Evolutionary conservation across 1,140 invertebrate genomes (phyloP).

Genomic region (Dreissena rostriformis): DNA sequence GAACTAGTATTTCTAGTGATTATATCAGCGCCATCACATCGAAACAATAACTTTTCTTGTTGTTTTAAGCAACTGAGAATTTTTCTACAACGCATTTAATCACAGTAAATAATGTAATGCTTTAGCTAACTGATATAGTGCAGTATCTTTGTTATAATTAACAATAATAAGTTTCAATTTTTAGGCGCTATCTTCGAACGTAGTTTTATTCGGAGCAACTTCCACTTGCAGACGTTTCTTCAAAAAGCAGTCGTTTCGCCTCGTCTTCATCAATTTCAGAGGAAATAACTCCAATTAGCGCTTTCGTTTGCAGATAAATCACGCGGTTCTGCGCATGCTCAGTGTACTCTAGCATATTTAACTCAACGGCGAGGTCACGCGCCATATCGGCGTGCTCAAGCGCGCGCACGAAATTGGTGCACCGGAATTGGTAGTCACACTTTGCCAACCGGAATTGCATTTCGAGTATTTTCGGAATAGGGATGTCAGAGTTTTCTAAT

Average conservation of each 20-base stretch:
- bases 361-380: constrained; percentile 28
- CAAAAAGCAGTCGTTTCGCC: constrained; percentile 26
- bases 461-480: constrained; percentile 61
- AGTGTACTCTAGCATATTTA: constrained; percentile 58
- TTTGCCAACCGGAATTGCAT: constrained; percentile 61
- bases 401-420: constrained; percentile 29
- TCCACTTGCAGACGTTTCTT: constrained; percentile 1
- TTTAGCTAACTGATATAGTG: too few species aligned
- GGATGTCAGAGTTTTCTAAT: constrained; percentile 48
- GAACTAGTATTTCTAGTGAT: too few species aligned
- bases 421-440: constrained; percentile 59
- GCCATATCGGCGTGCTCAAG: constrained; percentile 58
- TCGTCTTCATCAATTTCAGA: constrained; percentile 26
- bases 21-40: too few species aligned
- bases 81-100: too few species aligned
- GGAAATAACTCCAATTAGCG: neutral
- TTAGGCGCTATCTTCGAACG: too few species aligned
- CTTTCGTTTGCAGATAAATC: constrained; percentile 36
- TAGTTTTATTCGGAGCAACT: too few species aligned
- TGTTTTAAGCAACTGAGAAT: too few species aligned
- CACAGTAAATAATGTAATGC: too few species aligned
- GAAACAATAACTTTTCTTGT: too few species aligned
- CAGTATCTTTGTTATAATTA: too few species aligned
- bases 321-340: constrained; percentile 60
- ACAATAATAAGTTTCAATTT: too few species aligned